Evolutionary conservation across 64 coral and sea anemone species (phyloP).

Genomic region (Hydrozoanthus tunicans): DNA sequence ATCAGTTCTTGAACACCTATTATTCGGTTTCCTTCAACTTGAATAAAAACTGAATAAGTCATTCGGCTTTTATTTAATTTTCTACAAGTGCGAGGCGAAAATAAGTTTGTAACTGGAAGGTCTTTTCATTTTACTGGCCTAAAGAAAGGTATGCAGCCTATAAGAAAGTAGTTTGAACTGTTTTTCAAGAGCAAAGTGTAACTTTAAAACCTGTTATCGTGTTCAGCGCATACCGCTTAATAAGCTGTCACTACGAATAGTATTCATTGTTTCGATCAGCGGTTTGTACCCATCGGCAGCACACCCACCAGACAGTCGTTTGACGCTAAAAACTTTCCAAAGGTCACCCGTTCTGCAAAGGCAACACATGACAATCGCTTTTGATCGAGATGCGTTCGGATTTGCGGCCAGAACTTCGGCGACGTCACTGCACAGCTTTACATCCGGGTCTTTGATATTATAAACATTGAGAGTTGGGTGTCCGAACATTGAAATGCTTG

Average conservation of each 20-base stretch:
- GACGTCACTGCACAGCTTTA: slow-evolving; percentile 50
- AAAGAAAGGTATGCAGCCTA: too few species aligned
- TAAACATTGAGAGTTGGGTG: slow-evolving; percentile 16
- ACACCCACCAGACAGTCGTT: slow-evolving; percentile 29
- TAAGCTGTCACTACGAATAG: background rate
- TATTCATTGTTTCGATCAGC: slow-evolving; percentile 17
- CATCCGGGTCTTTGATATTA: slow-evolving; percentile 14
- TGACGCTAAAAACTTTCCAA: slow-evolving; percentile 50
- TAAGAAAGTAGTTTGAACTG: too few species aligned
- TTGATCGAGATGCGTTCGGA: background rate
- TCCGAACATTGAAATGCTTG: slow-evolving; percentile 34
- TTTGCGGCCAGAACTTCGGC: slow-evolving; percentile 32
- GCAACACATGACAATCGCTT: slow-evolving; percentile 58
- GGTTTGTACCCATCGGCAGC: slow-evolving; percentile 23
- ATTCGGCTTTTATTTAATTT: too few species aligned
- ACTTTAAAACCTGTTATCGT: background rate
- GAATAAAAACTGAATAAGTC: too few species aligned
- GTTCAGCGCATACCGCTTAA: background rate
- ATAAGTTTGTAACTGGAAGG: too few species aligned
- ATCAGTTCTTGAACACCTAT: too few species aligned
- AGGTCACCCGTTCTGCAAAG: slow-evolving; percentile 13
- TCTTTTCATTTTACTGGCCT: too few species aligned
- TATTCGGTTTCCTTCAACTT: too few species aligned
- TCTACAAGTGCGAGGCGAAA: too few species aligned
- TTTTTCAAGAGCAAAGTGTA: too few species aligned